Evolutionary conservation across 2,888 invertebrate genomes (phyloP).

Genomic region (Chymomyza amoena): DNA sequence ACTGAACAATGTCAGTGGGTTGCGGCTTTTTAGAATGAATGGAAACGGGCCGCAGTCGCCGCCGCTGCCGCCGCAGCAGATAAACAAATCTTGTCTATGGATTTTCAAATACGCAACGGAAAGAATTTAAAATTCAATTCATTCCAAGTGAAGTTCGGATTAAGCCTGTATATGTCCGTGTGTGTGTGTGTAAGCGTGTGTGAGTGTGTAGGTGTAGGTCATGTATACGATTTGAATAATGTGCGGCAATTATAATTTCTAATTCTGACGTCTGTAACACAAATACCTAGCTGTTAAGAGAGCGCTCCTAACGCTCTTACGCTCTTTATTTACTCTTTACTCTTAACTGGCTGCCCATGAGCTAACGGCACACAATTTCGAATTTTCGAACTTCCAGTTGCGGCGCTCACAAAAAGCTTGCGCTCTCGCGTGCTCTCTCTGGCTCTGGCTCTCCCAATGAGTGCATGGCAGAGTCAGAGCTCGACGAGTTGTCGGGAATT

Average conservation of each 20-base stretch:
- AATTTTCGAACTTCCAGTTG: constrained; percentile 47
- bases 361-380: neutral
- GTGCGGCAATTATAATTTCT: constrained; percentile 69
- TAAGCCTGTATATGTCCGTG: constrained; percentile 8
- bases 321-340: constrained; percentile 27
- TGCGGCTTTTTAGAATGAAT: neutral
- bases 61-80: too few relatives aligned
- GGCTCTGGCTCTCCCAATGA: constrained; percentile 7
- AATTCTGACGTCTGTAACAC: constrained; percentile 64
- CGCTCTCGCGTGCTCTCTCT: constrained; percentile 1
- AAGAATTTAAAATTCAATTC: constrained; percentile 59
- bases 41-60: neutral
- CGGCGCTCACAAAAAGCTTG: constrained; percentile 18
- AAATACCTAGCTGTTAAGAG: constrained; percentile 28
- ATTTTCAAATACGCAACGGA: constrained; percentile 20
- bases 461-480: neutral
- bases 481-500: constrained; percentile 44
- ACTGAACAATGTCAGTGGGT: constrained; percentile 47
- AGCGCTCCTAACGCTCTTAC: neutral
- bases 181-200: constrained; percentile 7
- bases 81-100: neutral
- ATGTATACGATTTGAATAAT: constrained; percentile 66
- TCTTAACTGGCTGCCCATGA: neutral
- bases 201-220: constrained; percentile 55
- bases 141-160: constrained; percentile 37